Percentiles rank a stretch among this genome's conserved stretches.
Evolutionary conservation across 2,113 vertebrate species (phyloP).

Genomic region (Semicossyphus pulcher): DNA sequence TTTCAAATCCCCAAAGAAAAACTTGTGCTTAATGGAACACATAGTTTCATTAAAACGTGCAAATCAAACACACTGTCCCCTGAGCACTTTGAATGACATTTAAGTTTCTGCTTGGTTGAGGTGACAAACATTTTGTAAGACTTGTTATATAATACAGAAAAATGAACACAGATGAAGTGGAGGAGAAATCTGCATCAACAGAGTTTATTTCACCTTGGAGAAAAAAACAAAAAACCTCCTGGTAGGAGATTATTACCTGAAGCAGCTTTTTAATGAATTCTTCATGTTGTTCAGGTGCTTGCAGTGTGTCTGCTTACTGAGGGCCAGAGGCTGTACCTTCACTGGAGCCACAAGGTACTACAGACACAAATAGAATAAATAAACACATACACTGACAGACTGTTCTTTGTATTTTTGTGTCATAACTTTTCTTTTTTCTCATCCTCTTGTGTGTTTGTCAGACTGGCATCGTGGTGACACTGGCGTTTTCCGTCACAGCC

Average conservation of each 20-base stretch:
- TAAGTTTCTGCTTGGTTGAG: background rate
- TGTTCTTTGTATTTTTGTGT: background rate
- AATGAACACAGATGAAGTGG: background rate
- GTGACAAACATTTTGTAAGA: background rate
- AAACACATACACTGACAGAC: background rate
- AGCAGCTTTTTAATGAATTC: background rate
- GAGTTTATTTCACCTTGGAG: too few relatives aligned
- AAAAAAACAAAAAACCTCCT: too few relatives aligned
- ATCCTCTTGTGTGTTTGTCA: slow-evolving; percentile 37
- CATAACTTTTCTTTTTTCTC: background rate
- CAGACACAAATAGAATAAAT: background rate
- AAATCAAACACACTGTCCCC: background rate
- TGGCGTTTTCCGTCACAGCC: slow-evolving; percentile 80
- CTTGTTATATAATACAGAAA: background rate
- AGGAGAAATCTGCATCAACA: background rate
- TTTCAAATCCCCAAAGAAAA: too few relatives aligned
- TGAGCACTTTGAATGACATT: slow-evolving; percentile 10
- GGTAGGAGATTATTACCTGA: too few relatives aligned
- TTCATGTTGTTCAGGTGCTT: slow-evolving; percentile 81
- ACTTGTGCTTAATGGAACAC: too few relatives aligned
- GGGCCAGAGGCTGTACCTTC: slow-evolving; percentile 88
- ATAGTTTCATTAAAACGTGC: background rate
- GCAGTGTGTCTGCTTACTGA: slow-evolving; percentile 89
- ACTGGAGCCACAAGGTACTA: slow-evolving; percentile 92
- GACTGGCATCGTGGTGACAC: slow-evolving; percentile 84